phyloP scores from a whole-genome alignment of 2,888 invertebrate genomes.

The Drosophila anomelani region DNA sequence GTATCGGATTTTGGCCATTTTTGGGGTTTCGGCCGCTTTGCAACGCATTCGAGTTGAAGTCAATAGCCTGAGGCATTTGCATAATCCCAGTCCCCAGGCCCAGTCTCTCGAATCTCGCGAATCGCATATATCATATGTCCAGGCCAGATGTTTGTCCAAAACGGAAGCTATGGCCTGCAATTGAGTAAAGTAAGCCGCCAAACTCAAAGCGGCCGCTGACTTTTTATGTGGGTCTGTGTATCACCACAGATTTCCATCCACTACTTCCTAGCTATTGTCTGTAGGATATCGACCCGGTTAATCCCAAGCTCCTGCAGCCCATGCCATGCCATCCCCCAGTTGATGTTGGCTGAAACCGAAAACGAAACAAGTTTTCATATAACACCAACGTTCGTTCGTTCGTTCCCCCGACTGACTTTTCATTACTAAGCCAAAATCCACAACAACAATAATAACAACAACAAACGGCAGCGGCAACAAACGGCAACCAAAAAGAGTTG shows the following conservation, averaged over 20 bases:
- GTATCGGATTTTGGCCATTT: conserved; percentile 23
- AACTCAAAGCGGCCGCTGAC: conserved; percentile 20
- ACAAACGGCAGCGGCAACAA: conserved; percentile 7
- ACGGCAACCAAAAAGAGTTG: conserved; percentile 56
- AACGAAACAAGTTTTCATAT: conserved; percentile 78
- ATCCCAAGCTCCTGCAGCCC: conserved; percentile 44
- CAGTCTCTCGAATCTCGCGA: conserved; percentile 23
- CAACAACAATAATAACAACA: conserved; percentile 39
- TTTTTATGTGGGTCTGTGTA: conserved; percentile 56
- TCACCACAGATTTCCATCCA: conserved; percentile 43
- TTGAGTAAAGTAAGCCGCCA: background rate
- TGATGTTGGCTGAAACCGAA: conserved; percentile 29
- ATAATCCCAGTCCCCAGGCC: conserved; percentile 48
- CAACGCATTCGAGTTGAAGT: conserved; percentile 22
- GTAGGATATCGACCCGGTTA: conserved; percentile 75
- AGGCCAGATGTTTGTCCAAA: conserved; percentile 25
- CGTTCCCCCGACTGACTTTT: conserved; percentile 67
- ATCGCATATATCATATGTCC: conserved; percentile 32
- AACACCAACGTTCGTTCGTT: conserved; percentile 55
- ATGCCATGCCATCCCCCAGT: conserved; percentile 7
- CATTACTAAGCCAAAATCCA: conserved; percentile 73
- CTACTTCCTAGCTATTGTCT: conserved; percentile 75
- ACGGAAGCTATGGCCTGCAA: conserved; percentile 40
- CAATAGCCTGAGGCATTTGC: conserved; percentile 42
- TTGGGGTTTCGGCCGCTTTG: conserved; percentile 27